Base-by-base conservation (phyloP, 2,888 invertebrate genomes). In the Alitta virens region DNA sequence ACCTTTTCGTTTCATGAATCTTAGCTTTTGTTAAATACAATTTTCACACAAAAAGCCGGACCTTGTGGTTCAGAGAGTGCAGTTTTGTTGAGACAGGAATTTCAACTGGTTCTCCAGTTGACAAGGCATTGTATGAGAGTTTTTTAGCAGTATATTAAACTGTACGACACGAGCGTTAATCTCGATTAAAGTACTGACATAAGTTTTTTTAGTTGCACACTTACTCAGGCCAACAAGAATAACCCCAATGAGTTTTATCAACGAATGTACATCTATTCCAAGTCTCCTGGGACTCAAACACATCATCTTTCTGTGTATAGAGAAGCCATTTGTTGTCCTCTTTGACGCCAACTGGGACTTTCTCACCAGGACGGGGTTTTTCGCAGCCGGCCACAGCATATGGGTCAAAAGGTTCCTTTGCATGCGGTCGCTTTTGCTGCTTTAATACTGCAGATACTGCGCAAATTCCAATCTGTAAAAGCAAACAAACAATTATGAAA, bases 211-310 rank as follows among this genome's bases (percentile, higher is more conserved):
- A n/a, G n/a, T n/a, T n/a, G n/a, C n/a, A n/a, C 33, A 33, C 70
- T 55, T 68, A 80, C 81, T 80, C 80, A 16, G 86, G 86, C 86
- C 86, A 87, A 14, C 75, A 75, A 72, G 85, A 85, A 74, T 84
- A 85, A n/a, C 86, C 86, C 80, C 82, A 80, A 74, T 86, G 86
- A 7, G 86, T 84, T 63, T 89, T 87, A 74, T 91, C 89, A 24
- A 91, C 84, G 74, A 88, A 89, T 76, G 87, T 86, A 0, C 86
- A 85, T 66, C 86, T 84, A 65, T 92, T 87, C 92, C 93, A 94
- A 63, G 89, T 87, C 63, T 88, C 86, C 55, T 87, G 85, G 2
- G 86, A 87, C 52, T 84, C 79, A 0, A 90, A 90, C 1, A 83
- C 85, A n/a, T 63, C 57, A 50, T 84, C 81, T 18, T 85, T 85